phyloP scores from a whole-genome alignment of 2,888 invertebrate genomes.

The Netelia melanura region DNA sequence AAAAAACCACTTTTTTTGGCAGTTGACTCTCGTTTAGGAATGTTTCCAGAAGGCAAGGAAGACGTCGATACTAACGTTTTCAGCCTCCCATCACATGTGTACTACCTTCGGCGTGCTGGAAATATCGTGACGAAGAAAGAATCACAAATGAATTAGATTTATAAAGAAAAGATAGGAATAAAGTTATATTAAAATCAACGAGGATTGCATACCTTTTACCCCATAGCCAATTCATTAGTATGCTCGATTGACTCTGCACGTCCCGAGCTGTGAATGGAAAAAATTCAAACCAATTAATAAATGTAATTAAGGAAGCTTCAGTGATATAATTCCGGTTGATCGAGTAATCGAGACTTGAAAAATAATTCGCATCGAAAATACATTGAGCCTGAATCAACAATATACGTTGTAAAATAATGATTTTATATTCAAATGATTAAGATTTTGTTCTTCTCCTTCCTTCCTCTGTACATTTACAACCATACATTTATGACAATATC shows the following conservation, averaged over 20 bases:
- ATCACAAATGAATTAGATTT: not conserved
- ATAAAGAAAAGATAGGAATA: not conserved
- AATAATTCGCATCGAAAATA: not conserved
- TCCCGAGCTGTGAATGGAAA: slow-evolving; percentile 89
- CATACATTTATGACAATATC: no score
- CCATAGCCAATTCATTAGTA: slow-evolving; percentile 93
- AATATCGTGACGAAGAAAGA: slow-evolving; percentile 40
- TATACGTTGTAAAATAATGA: no score
- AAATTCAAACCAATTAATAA: slow-evolving; percentile 58
- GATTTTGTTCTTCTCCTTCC: no score
- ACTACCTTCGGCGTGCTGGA: slow-evolving; percentile 84
- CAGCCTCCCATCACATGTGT: slow-evolving; percentile 82
- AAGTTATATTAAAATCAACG: slow-evolving; percentile 14
- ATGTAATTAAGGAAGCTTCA: slow-evolving; percentile 26
- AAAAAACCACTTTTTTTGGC: slow-evolving; percentile 69
- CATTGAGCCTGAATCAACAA: no score
- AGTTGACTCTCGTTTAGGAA: slow-evolving; percentile 79
- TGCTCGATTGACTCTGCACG: slow-evolving; percentile 92
- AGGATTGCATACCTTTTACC: slow-evolving; percentile 87
- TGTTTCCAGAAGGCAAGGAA: slow-evolving; percentile 78
- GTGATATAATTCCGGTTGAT: not conserved
- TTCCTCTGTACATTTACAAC: no score
- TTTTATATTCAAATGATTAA: no score
- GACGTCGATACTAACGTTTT: slow-evolving; percentile 69
- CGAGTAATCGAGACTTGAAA: not conserved